Base-by-base conservation (phyloP, 1,140 invertebrate genomes). In the Psix sp. region DNA sequence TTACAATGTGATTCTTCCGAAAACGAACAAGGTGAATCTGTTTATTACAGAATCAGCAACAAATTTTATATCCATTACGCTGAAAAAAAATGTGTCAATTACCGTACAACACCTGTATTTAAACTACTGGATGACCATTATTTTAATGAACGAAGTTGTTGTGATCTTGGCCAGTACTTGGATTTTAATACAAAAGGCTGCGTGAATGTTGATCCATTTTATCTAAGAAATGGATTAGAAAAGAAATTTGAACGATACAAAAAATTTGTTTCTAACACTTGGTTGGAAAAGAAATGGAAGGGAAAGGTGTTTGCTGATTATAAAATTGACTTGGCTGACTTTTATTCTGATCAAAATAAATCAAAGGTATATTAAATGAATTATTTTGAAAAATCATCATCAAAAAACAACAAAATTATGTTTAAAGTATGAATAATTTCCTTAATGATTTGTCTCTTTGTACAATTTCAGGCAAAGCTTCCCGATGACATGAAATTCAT, bases 21-120 rank as follows among this genome's bases (percentile, higher is more conserved):
- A 38, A 31, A 52, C 10, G 20, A 36, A 11, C 29, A 38, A 14
- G 3, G 9, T 0, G 40, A 45, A 20, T 11, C 10, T 18, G 49
- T 54, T 26, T 65, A 65, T 29, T 65, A 65, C 7, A 65, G 39
- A 54, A 1, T 51, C 1, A 33, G 33, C 4, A 13, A 5, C 0
- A 65, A 65, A 14, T 65, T 16, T 48, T 65, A 65, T n/a, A 65
- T 65, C 5, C 60, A 65, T 21, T 17, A 36, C 11, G 60, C 60
- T 3, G 31, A 21, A 39, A 46, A 35, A 9, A 1, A 10, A 2
- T 65, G 60, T 14, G 29, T 54, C 5, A 16, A 29, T 20, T 38
- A 54, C 7, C 39, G 48, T 0, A 5, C 18, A 2, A 21, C 11
- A 1, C 40, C 60, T 1, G 33, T 0, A 15, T 65, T 54, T 4